phyloP scores from a whole-genome alignment of 2,888 invertebrate genomes.

The Lottia gigantea region DNA sequence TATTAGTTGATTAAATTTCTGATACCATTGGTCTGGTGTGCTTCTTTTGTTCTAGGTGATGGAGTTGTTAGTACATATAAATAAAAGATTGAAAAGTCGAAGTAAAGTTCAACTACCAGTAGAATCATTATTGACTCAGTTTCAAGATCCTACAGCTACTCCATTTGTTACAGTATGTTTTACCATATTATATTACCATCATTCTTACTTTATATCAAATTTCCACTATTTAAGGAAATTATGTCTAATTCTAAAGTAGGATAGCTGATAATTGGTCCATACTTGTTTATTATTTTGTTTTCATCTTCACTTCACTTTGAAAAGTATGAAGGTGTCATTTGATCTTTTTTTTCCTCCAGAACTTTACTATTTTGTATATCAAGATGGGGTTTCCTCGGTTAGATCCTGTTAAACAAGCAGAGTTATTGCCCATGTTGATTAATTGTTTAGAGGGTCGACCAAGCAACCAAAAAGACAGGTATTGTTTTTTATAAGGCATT shows the following conservation, averaged over 20 bases:
- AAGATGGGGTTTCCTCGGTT: slow-evolving; percentile 90
- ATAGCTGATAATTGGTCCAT: neutral
- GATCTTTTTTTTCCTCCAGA: slow-evolving; percentile 73
- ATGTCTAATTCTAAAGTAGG: too few relatives aligned
- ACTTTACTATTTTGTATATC: slow-evolving; percentile 93
- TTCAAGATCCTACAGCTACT: slow-evolving; percentile 81
- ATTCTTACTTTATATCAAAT: too few relatives aligned
- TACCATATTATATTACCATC: too few relatives aligned
- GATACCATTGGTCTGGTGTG: neutral
- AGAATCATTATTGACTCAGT: slow-evolving; percentile 82
- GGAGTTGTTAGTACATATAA: slow-evolving; percentile 91
- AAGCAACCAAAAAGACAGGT: slow-evolving; percentile 86
- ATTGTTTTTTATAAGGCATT: slow-evolving; percentile 8
- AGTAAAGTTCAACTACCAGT: slow-evolving; percentile 87
- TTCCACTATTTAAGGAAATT: too few relatives aligned
- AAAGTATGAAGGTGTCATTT: neutral
- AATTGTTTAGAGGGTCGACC: slow-evolving; percentile 86
- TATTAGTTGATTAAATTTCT: neutral
- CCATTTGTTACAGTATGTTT: slow-evolving; percentile 81
- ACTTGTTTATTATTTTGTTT: slow-evolving; percentile 14
- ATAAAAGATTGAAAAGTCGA: slow-evolving; percentile 87
- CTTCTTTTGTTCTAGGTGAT: slow-evolving; percentile 77
- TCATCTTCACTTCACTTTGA: neutral
- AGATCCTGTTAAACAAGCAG: slow-evolving; percentile 79
- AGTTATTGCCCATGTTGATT: slow-evolving; percentile 80